Evolutionary conservation across 2,113 vertebrate species (phyloP).

Genomic region (Verasper variegatus): DNA sequence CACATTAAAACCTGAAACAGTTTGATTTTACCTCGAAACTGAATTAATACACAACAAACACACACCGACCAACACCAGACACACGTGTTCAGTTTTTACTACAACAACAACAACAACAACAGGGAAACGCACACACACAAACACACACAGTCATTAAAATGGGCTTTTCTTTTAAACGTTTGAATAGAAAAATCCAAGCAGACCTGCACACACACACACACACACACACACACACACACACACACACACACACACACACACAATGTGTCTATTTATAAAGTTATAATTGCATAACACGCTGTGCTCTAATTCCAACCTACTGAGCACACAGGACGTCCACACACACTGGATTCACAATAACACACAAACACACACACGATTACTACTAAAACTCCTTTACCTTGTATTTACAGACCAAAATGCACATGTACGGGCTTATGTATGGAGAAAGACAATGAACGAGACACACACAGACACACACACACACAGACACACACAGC

Average conservation of each 20-base stretch:
- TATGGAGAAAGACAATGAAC: not conserved
- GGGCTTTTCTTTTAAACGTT: not conserved
- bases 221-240: conserved; percentile 26
- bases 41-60: conserved; percentile 8
- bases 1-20: not conserved
- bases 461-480: not conserved
- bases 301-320: conserved; percentile 73
- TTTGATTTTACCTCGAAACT: not conserved
- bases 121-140: not conserved
- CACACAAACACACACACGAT: conserved; percentile 2
- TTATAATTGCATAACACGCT: conserved; percentile 76
- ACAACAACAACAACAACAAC: not conserved
- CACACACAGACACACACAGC: not conserved
- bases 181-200: conserved; percentile 31
- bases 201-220: conserved; percentile 34
- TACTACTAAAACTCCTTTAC: not conserved
- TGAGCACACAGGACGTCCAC: conserved; percentile 68
- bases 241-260: conserved; percentile 53
- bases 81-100: not conserved
- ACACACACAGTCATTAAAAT: conserved; percentile 8
- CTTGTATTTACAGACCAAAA: not conserved
- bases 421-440: not conserved
- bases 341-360: conserved; percentile 7
- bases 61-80: not conserved
- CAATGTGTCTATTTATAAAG: conserved; percentile 73